Evolutionary conservation across 2,797 vertebrate genomes (phyloP).

Genomic region (Anableps anableps): DNA sequence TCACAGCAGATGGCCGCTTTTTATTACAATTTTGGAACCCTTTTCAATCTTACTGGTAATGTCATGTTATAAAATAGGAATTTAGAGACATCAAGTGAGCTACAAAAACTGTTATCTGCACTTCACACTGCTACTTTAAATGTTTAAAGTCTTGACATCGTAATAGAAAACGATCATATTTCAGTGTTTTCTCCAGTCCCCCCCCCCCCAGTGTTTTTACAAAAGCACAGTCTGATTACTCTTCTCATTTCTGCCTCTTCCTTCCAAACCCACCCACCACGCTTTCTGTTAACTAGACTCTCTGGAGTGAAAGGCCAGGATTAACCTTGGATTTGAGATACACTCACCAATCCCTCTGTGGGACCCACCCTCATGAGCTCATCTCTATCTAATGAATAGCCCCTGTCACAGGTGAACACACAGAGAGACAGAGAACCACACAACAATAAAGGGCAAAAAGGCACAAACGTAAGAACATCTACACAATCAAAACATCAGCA

Average conservation of each 20-base stretch:
- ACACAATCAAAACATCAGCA: constrained; percentile 32
- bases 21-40: not conserved
- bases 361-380: constrained; percentile 73
- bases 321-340: constrained; percentile 75
- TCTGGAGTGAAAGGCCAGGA: constrained; percentile 64
- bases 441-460: constrained; percentile 45
- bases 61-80: not conserved
- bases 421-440: constrained; percentile 35
- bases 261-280: constrained; percentile 52
- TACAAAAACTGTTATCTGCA: not conserved
- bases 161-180: constrained; percentile 5
- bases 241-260: constrained; percentile 23
- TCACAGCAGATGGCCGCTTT: not conserved
- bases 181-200: constrained; percentile 1
- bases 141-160: not conserved
- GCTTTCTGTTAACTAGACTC: constrained; percentile 52
- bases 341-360: constrained; percentile 54
- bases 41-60: not conserved
- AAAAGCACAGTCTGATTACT: not conserved
- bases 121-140: not conserved
- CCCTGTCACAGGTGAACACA: constrained; percentile 69
- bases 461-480: constrained; percentile 20
- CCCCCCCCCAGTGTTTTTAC: constrained; percentile 8
- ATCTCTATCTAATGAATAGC: constrained; percentile 61
- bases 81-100: not conserved